A percentile compares a stretch with the other conserved stretches of the same genome.
phyloP scores from a whole-genome alignment of 2,113 vertebrate species.

The Phyllostomus discolor region DNA sequence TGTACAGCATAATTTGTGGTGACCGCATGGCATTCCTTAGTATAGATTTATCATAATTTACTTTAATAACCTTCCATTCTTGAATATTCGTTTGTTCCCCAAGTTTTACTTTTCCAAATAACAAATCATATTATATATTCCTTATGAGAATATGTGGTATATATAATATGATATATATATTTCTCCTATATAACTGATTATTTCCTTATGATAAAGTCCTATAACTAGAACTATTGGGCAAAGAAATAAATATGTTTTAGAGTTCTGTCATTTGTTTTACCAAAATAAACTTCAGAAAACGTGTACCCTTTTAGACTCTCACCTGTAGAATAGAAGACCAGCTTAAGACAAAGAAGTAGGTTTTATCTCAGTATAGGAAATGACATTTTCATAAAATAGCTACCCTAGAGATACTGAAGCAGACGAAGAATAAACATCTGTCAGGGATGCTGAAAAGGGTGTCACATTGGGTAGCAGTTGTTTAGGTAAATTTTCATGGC shows the following conservation, averaged over 20 bases:
- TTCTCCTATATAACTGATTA: background rate
- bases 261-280: background rate
- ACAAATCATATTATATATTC: background rate
- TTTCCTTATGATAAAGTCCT: background rate
- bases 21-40: background rate
- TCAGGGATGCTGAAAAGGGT: background rate
- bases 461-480: background rate
- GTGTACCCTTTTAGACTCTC: background rate
- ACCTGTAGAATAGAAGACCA: background rate
- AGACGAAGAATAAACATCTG: background rate
- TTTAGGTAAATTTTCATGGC: conserved; percentile 15
- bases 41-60: background rate
- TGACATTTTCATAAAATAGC: background rate
- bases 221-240: background rate
- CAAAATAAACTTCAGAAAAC: background rate
- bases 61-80: background rate
- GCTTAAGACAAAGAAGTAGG: background rate
- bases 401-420: background rate
- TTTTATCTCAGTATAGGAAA: background rate
- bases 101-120: conserved; percentile 2
- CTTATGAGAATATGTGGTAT: background rate
- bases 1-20: background rate
- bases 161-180: background rate
- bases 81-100: background rate
- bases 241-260: background rate